These are phyloP conservation scores for Colossoma macropomum DNA, from an alignment of 2,113 vertebrate genomes.

Conservation along the genomic window DNA sequence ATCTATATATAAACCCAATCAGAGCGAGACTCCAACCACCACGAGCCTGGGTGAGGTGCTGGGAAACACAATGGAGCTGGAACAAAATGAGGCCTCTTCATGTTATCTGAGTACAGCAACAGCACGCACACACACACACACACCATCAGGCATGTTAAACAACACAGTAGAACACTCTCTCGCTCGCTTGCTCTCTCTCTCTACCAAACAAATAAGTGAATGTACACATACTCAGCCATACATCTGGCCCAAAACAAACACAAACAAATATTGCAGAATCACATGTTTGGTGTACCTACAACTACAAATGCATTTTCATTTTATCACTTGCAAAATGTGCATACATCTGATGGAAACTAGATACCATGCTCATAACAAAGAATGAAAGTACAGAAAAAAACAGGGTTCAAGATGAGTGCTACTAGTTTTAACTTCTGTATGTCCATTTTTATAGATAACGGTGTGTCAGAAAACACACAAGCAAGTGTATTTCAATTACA, in stretches of 20 bases:
- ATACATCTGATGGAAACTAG: no score
- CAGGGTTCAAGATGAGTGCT: no score
- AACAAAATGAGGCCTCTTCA: slow-evolving; percentile 33
- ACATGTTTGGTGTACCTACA: not conserved
- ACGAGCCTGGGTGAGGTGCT: slow-evolving; percentile 7
- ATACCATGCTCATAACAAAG: no score
- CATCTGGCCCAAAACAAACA: slow-evolving; percentile 24
- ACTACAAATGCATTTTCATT: not conserved
- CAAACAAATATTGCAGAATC: not conserved
- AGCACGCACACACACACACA: not conserved
- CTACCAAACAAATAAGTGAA: not conserved
- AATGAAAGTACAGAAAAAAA: no score
- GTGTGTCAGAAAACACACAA: no score
- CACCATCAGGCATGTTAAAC: slow-evolving; percentile 12
- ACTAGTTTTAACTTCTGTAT: no score
- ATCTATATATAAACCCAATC: slow-evolving; percentile 67
- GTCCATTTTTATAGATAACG: no score
- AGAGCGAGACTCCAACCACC: slow-evolving; percentile 31
- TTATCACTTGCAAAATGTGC: no score
- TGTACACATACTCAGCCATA: not conserved
- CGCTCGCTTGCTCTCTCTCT: not conserved
- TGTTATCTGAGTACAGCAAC: slow-evolving; percentile 26
- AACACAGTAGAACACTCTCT: not conserved
- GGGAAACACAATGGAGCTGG: slow-evolving; percentile 11
- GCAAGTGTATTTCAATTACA: no score